phyloP scores from a whole-genome alignment of 1,140 invertebrate species.

The Microvelia longipes region DNA sequence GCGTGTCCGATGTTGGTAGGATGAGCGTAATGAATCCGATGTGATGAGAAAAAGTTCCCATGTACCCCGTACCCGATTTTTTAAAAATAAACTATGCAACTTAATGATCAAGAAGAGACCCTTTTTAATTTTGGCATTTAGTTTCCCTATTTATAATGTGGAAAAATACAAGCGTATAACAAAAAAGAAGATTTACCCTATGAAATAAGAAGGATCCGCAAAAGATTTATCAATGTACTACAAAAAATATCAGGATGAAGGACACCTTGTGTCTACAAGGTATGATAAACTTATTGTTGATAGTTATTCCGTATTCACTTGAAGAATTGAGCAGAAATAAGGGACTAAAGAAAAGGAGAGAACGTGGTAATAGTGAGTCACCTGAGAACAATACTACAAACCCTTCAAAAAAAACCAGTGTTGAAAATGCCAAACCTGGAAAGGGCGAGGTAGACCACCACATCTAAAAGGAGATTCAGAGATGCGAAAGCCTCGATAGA shows the following conservation, averaged over 20 bases:
- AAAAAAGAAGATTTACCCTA: not conserved
- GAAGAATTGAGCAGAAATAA: not conserved
- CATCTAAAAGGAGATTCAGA: not conserved
- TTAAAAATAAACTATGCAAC: too few species aligned
- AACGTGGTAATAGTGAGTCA: not conserved
- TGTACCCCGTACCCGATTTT: too few species aligned
- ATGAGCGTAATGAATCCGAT: too few species aligned
- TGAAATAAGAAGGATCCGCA: not conserved
- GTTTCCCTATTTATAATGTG: too few species aligned
- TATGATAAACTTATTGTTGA: not conserved
- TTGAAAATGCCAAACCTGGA: not conserved
- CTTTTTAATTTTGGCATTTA: too few species aligned
- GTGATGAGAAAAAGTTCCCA: too few species aligned
- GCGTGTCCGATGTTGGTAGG: too few species aligned
- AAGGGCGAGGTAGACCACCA: not conserved
- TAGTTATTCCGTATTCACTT: not conserved
- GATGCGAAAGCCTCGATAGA: not conserved
- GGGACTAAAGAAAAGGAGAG: not conserved
- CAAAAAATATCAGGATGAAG: not conserved
- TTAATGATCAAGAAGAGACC: too few species aligned
- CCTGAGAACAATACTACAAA: not conserved
- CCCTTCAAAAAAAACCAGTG: not conserved
- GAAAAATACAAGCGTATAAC: not conserved
- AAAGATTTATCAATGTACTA: not conserved
- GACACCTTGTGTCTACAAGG: not conserved